Evolutionary conservation across 2,113 vertebrate genomes (phyloP).

Genomic region (Actenoides lindsayi): DNA sequence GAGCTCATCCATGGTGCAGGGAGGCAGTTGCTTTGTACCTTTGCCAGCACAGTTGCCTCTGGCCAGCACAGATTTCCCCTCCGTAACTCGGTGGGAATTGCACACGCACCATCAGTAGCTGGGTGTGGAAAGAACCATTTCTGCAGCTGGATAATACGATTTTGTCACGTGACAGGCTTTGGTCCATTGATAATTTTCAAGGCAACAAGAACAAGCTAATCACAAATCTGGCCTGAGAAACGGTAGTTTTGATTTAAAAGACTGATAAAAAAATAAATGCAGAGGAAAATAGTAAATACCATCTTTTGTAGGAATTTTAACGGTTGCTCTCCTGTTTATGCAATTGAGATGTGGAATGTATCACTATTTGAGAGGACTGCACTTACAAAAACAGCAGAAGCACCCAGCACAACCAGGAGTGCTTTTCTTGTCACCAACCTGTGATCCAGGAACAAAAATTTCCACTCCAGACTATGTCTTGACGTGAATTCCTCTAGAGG

Average conservation of each 20-base stretch:
- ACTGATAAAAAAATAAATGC: conserved; percentile 4
- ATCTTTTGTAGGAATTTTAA: neutral
- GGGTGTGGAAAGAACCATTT: conserved; percentile 9
- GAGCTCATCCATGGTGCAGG: neutral
- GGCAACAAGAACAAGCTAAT: neutral
- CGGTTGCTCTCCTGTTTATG: neutral
- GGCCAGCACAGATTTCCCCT: neutral
- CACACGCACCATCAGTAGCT: neutral
- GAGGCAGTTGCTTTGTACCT: conserved; percentile 12
- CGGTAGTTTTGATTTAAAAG: neutral
- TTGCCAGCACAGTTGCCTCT: neutral
- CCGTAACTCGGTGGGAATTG: neutral
- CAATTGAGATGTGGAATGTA: neutral
- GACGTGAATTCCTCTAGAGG: conserved; percentile 85
- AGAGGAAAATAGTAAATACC: neutral
- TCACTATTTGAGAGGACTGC: neutral
- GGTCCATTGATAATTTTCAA: neutral
- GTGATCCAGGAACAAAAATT: conserved; percentile 87
- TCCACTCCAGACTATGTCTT: conserved; percentile 86
- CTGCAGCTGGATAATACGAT: neutral
- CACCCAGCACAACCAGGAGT: neutral
- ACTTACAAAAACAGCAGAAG: neutral
- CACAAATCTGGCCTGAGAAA: neutral
- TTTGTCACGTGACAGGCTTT: neutral
- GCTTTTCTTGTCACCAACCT: conserved; percentile 76